Base-by-base conservation (phyloP, 2,888 invertebrate genomes). In the Conomelus anceps region DNA sequence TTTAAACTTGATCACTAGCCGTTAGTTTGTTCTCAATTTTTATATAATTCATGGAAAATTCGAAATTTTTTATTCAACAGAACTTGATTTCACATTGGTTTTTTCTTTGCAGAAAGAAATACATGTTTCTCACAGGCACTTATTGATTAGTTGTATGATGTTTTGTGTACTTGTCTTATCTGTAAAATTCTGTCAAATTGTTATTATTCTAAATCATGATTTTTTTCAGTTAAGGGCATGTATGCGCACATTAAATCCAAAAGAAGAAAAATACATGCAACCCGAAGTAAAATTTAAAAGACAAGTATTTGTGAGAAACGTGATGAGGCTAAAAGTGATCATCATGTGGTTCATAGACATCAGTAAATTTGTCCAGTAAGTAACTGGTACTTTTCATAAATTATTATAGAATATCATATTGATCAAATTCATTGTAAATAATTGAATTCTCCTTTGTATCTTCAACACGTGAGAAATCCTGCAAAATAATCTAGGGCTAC, bases 221-320 rank as follows among this genome's bases (percentile, higher is more conserved):
- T 41, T 11, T 85, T 91, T 92, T 88, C 93, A 96, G 95, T 92
- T 97, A 22, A 96, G 98, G 93, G 99, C 98, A n/a, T 97, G 97
- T 88, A 95, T 99, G 89, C 95, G 99, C 91, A 98, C 98, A 1
- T 94, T 99, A 85, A 98, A 99, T 93, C 99, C 99, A 0, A 97
- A 96, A 92, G 99, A 99, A 93, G 97, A 97, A 89, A 99, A 99
- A 93, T 98, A 98, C 92, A 98, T 99, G 96, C 97, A 97, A 92
- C 97, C 97, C 91, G 99, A 99, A 92, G 95, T 97, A 0, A 98
- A 99, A 93, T 99, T 99, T 93, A 99, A 99, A 94, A 95, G 99
- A 91, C 97, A 98, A 93, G 95, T 98, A 88, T 99, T 99, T 93
- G 96, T 99, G 90, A 95, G 97, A 88, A 99, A 99, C 93, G 98